Base-by-base conservation (phyloP, 2,888 invertebrate genomes). In the Agrotis exclamationis region DNA sequence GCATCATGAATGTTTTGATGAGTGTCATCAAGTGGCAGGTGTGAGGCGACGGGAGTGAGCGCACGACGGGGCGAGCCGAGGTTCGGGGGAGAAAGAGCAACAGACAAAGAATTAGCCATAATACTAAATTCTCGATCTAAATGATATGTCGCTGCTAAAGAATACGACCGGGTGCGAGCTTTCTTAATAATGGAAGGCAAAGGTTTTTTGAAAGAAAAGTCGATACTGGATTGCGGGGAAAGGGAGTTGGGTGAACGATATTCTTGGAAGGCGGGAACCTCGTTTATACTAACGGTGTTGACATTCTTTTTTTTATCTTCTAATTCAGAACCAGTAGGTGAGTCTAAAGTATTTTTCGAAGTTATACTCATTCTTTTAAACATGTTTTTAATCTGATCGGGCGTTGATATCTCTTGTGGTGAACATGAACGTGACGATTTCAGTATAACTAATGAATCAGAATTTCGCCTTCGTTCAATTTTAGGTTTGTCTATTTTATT, bases 71-170 rank as follows among this genome's bases (percentile, higher is more conserved):
- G 91, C 92, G 95, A 94, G 94, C 92, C 95, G 91, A 91, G 92
- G 89, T 92, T 93, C 88, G 96, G 92, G 94, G 97, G 96, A 96
- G 96, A 97, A 88, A 96, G 92, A 95, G 95, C 95, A 94, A 94
- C 89, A 95, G 91, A 95, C 96, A 96, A 86, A 96, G 95, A 96
- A 96, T 97, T 97, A 97, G 97, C 96, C 92, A 96, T 93, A 93
- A 91, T 93, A 95, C 95, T 95, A 87, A 91, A 90, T 86, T 94
- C 91, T 87, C 88, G 87, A 87, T 93, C 92, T 93, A 95, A 89
- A 90, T 92, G 93, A 85, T 92, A 84, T 73, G 88, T 87, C 80
- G 92, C 87, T 85, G 91, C 90, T 89, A 94, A 79, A 85, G 94
- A 94, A 86, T 89, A 89, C 63, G 94, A 93, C 79, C 94, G 91